Base-by-base conservation (phyloP, 2,888 invertebrate genomes). In the Tortrix viridana region DNA sequence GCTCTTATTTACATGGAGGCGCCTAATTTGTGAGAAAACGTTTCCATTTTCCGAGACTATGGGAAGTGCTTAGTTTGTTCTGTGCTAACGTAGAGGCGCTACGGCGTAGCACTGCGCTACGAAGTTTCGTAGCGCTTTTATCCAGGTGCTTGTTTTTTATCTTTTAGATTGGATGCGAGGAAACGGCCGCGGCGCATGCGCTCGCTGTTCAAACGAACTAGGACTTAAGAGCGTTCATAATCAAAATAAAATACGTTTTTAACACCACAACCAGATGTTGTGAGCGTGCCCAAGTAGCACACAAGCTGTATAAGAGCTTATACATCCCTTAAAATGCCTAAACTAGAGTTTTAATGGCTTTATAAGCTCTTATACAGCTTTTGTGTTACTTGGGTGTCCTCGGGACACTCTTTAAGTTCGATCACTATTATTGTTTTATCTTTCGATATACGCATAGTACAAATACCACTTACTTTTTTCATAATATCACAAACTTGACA, bases 61-160 rank as follows among this genome's bases (percentile, higher is more conserved):
- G 14, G 37, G 6, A 26, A 44, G 14, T 20, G 32, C 19, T 7
- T 50, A 14, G 44, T n/a, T 38, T 12, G 46, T 46, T 44, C 26
- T 3, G 20, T 32, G 26, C 32, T 37, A 19, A 26, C 49, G 49
- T 32, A 49, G 49, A 1, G 20, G 3, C 53, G 19, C 53, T 53
- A 53, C 53, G 41, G 14, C 53, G 53, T 43, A 53, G 53, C 53
- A 22, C 43, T 53, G 5, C 41, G n/a, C 46, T 26, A 47, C 26
- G 46, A 16, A 14, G 23, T 43, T 53, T 20, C 55, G 46, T 46
- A 46, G 55, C 37, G 12, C 52, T 53, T 37, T 53, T 16, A 48
- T 26, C 2, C 48, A 48, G 23, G 22, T 48, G 23, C 38, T 14
- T n/a, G 38, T n/a, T n/a, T 14, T 38, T 26, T 26, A 26, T 26